Evolutionary conservation across 1,140 invertebrate genomes (phyloP).

Genomic region (Drosophila virilis): DNA sequence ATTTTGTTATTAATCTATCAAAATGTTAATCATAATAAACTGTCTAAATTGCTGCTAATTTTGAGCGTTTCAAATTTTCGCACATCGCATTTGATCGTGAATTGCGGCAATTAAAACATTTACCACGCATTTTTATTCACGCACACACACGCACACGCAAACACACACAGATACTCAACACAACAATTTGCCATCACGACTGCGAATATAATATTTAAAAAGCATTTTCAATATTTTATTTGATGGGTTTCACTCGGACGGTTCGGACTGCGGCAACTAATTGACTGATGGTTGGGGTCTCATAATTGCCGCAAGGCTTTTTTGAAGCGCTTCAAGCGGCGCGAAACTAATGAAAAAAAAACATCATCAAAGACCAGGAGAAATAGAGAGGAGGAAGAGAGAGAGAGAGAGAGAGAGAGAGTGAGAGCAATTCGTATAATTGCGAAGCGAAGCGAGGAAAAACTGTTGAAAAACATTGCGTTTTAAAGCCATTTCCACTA

Average conservation of each 20-base stretch:
- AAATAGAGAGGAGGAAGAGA: background rate
- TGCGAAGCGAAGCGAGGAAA: background rate
- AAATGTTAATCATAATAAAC: slow-evolving; percentile 42
- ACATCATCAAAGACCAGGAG: slow-evolving; percentile 53
- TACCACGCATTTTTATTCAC: slow-evolving; percentile 69
- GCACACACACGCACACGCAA: slow-evolving; percentile 21
- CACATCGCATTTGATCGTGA: slow-evolving; percentile 53
- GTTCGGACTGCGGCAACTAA: slow-evolving; percentile 43
- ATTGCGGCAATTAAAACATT: slow-evolving; percentile 75
- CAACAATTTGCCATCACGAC: slow-evolving; percentile 62
- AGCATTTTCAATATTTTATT: slow-evolving; percentile 32
- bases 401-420: background rate
- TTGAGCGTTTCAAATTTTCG: slow-evolving; percentile 60
- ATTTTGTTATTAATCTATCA: slow-evolving; percentile 36
- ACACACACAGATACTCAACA: background rate
- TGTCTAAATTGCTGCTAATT: slow-evolving; percentile 57
- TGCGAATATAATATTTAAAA: slow-evolving; percentile 36
- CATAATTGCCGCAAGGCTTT: slow-evolving; percentile 23
- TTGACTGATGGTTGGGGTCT: slow-evolving; percentile 35
- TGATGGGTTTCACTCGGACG: slow-evolving; percentile 39
- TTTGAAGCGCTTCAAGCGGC: slow-evolving; percentile 59
- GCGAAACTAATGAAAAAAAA: slow-evolving; percentile 75
- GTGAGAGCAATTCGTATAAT: slow-evolving; percentile 29
- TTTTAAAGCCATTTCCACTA: slow-evolving; percentile 78
- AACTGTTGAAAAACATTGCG: slow-evolving; percentile 51